Percentiles rank a stretch among this genome's conserved stretches.
phyloP scores from a whole-genome alignment of 2,113 vertebrate genomes.

The Casuarius casuarius region DNA sequence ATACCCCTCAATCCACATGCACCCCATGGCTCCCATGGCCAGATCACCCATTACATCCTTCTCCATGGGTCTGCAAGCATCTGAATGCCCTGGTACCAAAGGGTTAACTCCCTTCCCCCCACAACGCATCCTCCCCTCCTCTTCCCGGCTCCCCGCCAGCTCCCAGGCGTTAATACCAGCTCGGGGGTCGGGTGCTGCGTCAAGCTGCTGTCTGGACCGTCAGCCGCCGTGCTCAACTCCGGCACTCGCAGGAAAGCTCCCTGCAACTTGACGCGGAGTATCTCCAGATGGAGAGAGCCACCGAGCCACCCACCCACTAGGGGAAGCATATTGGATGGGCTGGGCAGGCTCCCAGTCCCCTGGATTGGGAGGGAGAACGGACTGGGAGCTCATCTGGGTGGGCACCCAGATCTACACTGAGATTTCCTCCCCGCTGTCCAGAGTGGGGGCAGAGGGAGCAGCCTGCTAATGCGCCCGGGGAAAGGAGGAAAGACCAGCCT shows the following conservation, averaged over 20 bases:
- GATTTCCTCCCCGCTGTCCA: not conserved
- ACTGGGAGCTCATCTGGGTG: not conserved
- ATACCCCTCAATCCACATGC: too few species aligned
- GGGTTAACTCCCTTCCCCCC: conserved; percentile 39
- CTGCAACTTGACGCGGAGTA: not conserved
- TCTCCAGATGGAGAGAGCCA: conserved; percentile 10
- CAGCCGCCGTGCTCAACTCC: not conserved
- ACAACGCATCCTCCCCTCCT: not conserved
- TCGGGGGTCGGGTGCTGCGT: not conserved
- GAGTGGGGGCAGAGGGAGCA: not conserved
- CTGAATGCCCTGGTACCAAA: not conserved
- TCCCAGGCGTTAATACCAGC: conserved; percentile 47
- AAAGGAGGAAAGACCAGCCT: not conserved
- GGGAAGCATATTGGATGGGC: not conserved
- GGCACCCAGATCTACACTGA: not conserved
- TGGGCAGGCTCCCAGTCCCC: not conserved
- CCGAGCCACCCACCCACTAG: not conserved
- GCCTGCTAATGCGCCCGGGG: not conserved
- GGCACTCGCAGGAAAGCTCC: not conserved
- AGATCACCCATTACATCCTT: not conserved
- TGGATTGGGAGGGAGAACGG: not conserved
- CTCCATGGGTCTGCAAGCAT: not conserved
- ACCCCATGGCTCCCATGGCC: too few species aligned
- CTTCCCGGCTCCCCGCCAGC: conserved; percentile 33
- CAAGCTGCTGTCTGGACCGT: conserved; percentile 46